Conservation (phyloP, 2,888 invertebrate species). For the Sesia apiformis region DNA sequence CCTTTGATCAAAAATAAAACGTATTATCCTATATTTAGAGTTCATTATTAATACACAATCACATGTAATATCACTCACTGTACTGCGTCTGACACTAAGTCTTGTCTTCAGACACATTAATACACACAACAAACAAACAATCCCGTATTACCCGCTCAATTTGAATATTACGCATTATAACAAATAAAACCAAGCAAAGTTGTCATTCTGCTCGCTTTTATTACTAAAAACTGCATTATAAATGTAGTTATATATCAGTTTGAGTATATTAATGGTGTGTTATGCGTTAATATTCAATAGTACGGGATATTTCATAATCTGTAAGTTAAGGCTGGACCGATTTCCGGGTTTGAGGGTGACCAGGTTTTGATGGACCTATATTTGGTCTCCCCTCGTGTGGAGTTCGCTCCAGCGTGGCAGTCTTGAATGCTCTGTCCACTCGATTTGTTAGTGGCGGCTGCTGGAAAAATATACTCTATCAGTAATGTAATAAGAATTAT, state of each 20-base stretch:
- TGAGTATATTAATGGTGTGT: constrained; percentile 1
- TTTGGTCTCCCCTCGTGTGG: background rate
- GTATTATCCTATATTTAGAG: constrained; percentile 49
- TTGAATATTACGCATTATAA: constrained; percentile 32
- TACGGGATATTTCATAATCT: constrained; percentile 18
- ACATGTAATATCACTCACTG: constrained; percentile 71
- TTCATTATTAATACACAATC: constrained; percentile 65
- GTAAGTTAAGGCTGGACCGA: constrained; percentile 23
- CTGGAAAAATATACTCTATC: constrained; percentile 22
- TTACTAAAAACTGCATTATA: constrained; percentile 11
- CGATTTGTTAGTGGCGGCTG: constrained; percentile 64
- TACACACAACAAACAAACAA: constrained; percentile 37
- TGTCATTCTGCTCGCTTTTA: constrained; percentile 39
- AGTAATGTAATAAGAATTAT: no score
- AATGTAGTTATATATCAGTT: constrained; percentile 8
- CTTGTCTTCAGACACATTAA: constrained; percentile 56
- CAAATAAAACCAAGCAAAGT: constrained; percentile 32
- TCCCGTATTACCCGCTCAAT: constrained; percentile 43
- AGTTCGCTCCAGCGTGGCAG: constrained; percentile 29
- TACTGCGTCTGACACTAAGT: constrained; percentile 47
- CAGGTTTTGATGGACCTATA: background rate
- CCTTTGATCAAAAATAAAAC: background rate
- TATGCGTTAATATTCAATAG: background rate
- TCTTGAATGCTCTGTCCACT: constrained; percentile 49
- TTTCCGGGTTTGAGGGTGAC: constrained; percentile 2